Evolutionary conservation across 35 echinoderm and acorn worm species (phyloP).

Genomic region (Hemicentrotus pulcherrimus): DNA sequence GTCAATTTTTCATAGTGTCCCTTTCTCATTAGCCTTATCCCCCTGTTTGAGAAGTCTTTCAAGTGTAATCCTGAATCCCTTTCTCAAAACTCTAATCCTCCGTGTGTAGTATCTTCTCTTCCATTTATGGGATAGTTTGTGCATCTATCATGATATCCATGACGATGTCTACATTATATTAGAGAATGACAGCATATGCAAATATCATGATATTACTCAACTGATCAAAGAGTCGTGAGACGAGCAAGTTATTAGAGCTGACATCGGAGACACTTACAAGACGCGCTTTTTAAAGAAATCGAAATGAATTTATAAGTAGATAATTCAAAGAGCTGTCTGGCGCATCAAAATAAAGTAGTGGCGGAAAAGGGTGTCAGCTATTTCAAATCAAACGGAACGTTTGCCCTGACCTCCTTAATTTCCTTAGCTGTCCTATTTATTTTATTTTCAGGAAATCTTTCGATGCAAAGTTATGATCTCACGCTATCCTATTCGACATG

Average conservation of each 20-base stretch:
- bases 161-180: too few species aligned
- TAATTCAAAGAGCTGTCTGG: background rate
- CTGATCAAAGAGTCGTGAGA: background rate
- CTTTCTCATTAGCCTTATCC: background rate
- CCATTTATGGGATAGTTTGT: too few species aligned
- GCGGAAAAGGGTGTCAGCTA: constrained; percentile 1
- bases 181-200: too few species aligned
- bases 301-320: background rate
- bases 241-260: background rate
- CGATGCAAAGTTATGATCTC: constrained; percentile 9
- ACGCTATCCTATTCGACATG: background rate
- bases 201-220: background rate
- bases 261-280: background rate
- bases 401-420: background rate
- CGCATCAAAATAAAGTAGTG: background rate
- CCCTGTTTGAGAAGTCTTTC: background rate
- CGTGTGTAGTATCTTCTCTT: background rate
- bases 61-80: background rate
- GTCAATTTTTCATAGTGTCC: background rate
- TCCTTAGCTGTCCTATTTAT: constrained; percentile 11
- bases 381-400: background rate
- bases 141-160: too few species aligned
- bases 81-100: background rate
- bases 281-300: background rate
- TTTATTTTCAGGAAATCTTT: constrained; percentile 13